Evolutionary conservation across 35 echinoderm and acorn worm species (phyloP), one percentile per base, ranked within the genome.

Genomic region (Apostichopus japonicus): DNA sequence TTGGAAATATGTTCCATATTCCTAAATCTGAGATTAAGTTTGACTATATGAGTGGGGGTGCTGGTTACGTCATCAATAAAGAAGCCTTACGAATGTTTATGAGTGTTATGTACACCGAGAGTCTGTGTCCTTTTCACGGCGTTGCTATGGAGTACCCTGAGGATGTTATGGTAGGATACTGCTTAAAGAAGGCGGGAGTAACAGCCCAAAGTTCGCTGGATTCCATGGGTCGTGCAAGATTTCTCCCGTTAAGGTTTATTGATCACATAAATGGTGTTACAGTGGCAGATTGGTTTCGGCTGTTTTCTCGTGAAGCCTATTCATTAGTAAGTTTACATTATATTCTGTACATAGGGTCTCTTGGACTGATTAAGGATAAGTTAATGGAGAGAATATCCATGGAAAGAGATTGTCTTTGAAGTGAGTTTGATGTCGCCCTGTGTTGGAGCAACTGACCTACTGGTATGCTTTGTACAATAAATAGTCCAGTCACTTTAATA

Each of bases 61-160:
- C 77, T 7, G 72, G 90, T 77, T 91, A 78, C 72, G 96, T 94
- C 1, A 63, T 97, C 54, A 92, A 94, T 73, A 94, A 72, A 70
- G 91, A 91, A 51, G 93, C 93, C 11, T 25, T 95, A 51, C 10
- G 56, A 9, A 55, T 78, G 24, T 96, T 93, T 58, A 56, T 79
- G n/a, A 51, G 5, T 33, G 86, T 72, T 9, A 24, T 27, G 6
- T 89, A 65, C 56, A 15, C n/a, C 51, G 10, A 22, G 24, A 2
- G 23, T 19, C 10, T 23, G 22, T 89, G 63, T 73, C 62, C 86
- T 15, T 67, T 16, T 54, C 25, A 72, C 5, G 63, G 22, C 10
- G 24, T n/a, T 9, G 6, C 63, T 13, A 63, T 8, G 16, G 53
- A 5, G 6, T 24, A 19, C 13, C 56, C 87, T 5, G 95, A 96